A percentile compares a stretch with the other conserved stretches of the same genome.
Conservation (phyloP, 1,140 invertebrate genomes). For the Bactericera cockerelli region DNA sequence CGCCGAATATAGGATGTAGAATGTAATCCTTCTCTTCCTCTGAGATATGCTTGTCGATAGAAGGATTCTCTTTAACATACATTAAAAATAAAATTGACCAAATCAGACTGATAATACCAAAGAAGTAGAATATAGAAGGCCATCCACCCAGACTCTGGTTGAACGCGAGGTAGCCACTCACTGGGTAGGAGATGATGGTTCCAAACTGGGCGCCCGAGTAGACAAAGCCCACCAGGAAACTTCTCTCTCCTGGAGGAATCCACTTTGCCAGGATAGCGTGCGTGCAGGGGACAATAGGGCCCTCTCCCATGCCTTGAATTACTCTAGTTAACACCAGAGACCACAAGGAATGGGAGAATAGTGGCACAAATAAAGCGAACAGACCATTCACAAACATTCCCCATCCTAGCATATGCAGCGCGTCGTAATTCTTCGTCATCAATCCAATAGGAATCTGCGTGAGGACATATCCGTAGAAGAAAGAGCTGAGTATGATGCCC, state of each 20-base stretch:
- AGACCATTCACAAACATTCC: slow-evolving; percentile 32
- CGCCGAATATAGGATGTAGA: neutral
- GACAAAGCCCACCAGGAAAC: slow-evolving; percentile 26
- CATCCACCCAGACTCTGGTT: slow-evolving; percentile 25
- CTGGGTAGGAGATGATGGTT: slow-evolving; percentile 31
- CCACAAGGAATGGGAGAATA: slow-evolving; percentile 24
- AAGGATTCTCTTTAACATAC: neutral
- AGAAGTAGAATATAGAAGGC: slow-evolving; percentile 28
- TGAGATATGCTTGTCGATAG: neutral
- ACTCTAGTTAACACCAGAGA: slow-evolving; percentile 29
- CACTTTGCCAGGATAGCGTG: slow-evolving; percentile 24
- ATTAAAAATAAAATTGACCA: neutral
- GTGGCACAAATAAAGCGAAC: slow-evolving; percentile 32
- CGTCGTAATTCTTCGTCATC: slow-evolving; percentile 36
- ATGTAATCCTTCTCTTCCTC: neutral
- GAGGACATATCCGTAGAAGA: slow-evolving; percentile 40
- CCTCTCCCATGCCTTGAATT: slow-evolving; percentile 34
- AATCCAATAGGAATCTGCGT: slow-evolving; percentile 42
- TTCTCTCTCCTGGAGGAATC: slow-evolving; percentile 27
- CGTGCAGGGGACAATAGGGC: slow-evolving; percentile 20
- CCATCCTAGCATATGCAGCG: slow-evolving; percentile 36
- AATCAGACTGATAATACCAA: slow-evolving; percentile 20
- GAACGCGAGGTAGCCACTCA: slow-evolving; percentile 27
- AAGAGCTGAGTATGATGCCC: slow-evolving; percentile 35
- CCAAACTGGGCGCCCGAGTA: slow-evolving; percentile 26